Evolutionary conservation across 1,140 invertebrate species (phyloP).

Genomic region (Drosophila seguyi): DNA sequence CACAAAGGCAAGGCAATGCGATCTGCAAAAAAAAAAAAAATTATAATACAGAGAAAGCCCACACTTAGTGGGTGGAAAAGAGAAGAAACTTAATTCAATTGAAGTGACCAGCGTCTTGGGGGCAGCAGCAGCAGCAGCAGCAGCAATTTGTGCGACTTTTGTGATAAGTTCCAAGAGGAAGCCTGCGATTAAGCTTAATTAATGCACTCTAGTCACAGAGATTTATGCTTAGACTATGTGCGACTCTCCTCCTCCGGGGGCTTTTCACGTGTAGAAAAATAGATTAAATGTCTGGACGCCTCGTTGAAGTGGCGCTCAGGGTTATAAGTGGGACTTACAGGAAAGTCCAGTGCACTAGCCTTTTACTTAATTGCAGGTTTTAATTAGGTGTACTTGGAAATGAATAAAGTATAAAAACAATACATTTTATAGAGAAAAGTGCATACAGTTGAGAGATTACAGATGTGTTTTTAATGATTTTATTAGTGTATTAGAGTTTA

Average conservation of each 20-base stretch:
- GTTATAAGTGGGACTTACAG: conserved; percentile 32
- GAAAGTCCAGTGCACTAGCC: conserved; percentile 19
- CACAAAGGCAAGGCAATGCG: conserved; percentile 64
- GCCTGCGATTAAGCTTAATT: conserved; percentile 80
- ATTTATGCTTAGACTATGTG: conserved; percentile 40
- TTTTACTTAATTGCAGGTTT: conserved; percentile 25
- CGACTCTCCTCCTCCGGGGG: conserved; percentile 2
- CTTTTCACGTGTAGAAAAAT: conserved; percentile 41
- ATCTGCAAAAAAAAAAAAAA: conserved; percentile 51
- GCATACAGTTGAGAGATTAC: neutral
- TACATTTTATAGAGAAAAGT: neutral
- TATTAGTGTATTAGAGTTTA: too few relatives aligned
- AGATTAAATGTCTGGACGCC: conserved; percentile 39
- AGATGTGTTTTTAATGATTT: neutral
- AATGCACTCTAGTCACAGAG: conserved; percentile 56
- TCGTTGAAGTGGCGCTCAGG: conserved; percentile 59
- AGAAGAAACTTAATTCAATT: conserved; percentile 66
- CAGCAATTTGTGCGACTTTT: conserved; percentile 49
- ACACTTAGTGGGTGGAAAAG: conserved; percentile 26
- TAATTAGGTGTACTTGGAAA: conserved; percentile 24
- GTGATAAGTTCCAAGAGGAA: conserved; percentile 68
- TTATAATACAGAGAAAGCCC: neutral
- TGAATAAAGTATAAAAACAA: neutral
- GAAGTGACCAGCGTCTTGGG: conserved; percentile 61
- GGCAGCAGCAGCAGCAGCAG: conserved; percentile 6